Percentiles rank a stretch among this genome's conserved stretches.
Evolutionary conservation across 2,113 vertebrate species (phyloP).

Genomic region (Entelurus aequoreus): DNA sequence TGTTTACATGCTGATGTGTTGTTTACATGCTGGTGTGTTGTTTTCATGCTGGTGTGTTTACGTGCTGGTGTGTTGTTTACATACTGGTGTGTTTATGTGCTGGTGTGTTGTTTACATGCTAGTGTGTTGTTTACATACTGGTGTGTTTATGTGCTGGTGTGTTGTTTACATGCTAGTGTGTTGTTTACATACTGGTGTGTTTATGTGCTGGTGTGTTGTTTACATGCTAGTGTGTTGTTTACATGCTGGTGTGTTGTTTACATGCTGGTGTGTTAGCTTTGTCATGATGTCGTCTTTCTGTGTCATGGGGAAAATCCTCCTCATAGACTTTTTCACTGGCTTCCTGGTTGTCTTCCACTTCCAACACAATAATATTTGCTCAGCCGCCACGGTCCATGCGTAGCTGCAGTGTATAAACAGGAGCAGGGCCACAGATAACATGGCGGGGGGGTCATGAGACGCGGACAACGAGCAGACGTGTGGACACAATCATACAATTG

Average conservation of each 20-base stretch:
- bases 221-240: slow-evolving; percentile 26
- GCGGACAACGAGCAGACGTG: slow-evolving; percentile 49
- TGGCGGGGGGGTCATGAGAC: slow-evolving; percentile 48
- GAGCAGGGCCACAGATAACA: background rate
- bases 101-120: slow-evolving; percentile 32
- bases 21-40: background rate
- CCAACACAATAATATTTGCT: slow-evolving; percentile 54
- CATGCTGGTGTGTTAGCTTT: slow-evolving; percentile 61
- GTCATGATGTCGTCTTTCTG: slow-evolving; percentile 67
- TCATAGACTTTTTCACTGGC: slow-evolving; percentile 14
- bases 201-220: too few species aligned
- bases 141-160: too few species aligned
- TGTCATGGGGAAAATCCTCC: slow-evolving; percentile 49
- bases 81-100: slow-evolving; percentile 77
- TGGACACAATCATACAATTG: slow-evolving; percentile 64
- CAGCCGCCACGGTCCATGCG: slow-evolving; percentile 56
- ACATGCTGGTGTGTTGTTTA: slow-evolving; percentile 53
- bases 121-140: too few species aligned
- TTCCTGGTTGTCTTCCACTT: slow-evolving; percentile 67
- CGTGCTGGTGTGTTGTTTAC: slow-evolving; percentile 43
- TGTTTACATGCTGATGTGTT: too few species aligned
- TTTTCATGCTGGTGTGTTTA: too few species aligned
- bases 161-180: too few species aligned
- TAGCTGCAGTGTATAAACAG: slow-evolving; percentile 57
- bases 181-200: background rate